Evolutionary conservation across 2,888 invertebrate species (phyloP), one percentile per base, ranked within the genome.

Genomic region (Sycophila texana): DNA sequence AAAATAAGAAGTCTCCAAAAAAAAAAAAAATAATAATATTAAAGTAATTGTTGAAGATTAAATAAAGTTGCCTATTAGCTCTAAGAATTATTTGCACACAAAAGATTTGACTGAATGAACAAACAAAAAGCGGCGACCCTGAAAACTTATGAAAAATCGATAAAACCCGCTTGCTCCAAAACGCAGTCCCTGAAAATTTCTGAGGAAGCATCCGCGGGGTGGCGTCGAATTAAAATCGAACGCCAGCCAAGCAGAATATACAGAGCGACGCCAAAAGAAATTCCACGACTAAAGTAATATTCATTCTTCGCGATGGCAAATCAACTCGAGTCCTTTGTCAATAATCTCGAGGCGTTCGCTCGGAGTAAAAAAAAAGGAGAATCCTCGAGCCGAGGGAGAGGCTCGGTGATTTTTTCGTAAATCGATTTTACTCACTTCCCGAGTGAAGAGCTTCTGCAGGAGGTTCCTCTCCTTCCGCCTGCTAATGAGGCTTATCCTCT

Each of bases 401-500:
- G 67, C 60, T 60, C 30, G 51, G 18, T 60, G 49, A 70, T 80
- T 81, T 77, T 77, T 75, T 79, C 53, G 7, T 14, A 79, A 74
- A 67, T 60, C 47, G 60, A 79, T 75, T 66, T 39, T 30, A 7
- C n/a, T 91, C 89, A 93, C 94, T 92, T 94, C 93, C 88, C 94
- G 91, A 87, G 92, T 92, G 86, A 92, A 92, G 86, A 94, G 90
- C 90, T 93, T 94, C 91, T 89, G 91, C 79, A 88, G 85, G 82
- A 91, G 88, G 85, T 89, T 87, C 80, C 85, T 86, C 83, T 88
- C 87, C 67, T 83, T 88, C 71, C 85, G 86, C 47, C 85, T 85
- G 16, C 84, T 85, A 14, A 84, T 83, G 49, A 84, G 77, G 80
- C 86, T 86, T 71, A 87, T 87, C 74, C 87, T 89, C 80, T 88